Evolutionary conservation across 2,888 invertebrate species (phyloP).

Genomic region (Torymus texanus): DNA sequence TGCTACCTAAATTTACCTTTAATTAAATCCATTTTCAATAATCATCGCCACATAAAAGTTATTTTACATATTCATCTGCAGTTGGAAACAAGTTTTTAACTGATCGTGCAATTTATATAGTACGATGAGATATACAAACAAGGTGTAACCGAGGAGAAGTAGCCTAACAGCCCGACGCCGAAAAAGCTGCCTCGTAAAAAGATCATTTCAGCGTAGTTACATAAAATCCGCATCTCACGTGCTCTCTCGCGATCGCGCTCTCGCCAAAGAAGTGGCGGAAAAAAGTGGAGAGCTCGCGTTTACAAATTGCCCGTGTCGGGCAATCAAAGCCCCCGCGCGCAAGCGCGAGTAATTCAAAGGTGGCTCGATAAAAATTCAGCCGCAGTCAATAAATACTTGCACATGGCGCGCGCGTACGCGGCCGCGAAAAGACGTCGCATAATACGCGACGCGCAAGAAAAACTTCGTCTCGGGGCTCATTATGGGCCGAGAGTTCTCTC

Average conservation of each 20-base stretch:
- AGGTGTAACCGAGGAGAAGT: background rate
- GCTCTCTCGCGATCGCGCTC: background rate
- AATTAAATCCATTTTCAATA: too few relatives aligned
- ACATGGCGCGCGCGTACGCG: background rate
- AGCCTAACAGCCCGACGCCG: background rate
- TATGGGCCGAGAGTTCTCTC: slow-evolving; percentile 13
- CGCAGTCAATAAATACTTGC: slow-evolving; percentile 40
- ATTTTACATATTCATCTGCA: too few relatives aligned
- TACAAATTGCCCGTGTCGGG: slow-evolving; percentile 48
- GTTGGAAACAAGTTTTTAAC: too few relatives aligned
- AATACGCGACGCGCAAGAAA: slow-evolving; percentile 17
- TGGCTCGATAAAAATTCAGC: slow-evolving; percentile 40
- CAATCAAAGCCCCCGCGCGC: slow-evolving; percentile 13
- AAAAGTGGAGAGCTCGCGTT: slow-evolving; percentile 15
- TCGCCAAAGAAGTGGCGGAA: background rate
- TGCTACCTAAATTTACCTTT: too few relatives aligned
- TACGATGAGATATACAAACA: too few relatives aligned
- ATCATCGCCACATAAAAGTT: too few relatives aligned
- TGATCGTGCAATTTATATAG: too few relatives aligned
- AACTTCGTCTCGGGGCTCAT: slow-evolving; percentile 37
- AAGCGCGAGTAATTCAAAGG: slow-evolving; percentile 25
- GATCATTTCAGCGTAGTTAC: too few relatives aligned
- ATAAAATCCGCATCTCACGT: background rate
- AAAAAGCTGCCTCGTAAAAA: background rate
- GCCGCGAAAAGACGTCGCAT: slow-evolving; percentile 5